These are phyloP conservation scores for Calonectris borealis DNA, from an alignment of 2,113 vertebrate genomes.

Conservation along the genomic window DNA sequence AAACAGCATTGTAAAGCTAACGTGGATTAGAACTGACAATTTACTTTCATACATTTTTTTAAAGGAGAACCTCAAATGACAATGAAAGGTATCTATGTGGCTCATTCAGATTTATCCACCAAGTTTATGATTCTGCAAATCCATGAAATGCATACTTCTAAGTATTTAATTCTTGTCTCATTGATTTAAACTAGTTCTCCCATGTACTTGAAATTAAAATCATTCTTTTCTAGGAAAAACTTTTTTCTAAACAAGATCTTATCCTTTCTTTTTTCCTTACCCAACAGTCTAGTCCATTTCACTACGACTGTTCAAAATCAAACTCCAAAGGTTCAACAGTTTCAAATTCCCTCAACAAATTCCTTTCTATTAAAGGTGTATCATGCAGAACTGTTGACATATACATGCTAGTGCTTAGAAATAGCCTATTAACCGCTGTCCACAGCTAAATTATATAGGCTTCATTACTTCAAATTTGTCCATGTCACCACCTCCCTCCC, in stretches of 20 bases:
- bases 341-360: not conserved
- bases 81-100: not conserved
- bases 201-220: not conserved
- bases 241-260: not conserved
- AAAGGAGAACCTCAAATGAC: not conserved
- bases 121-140: not conserved
- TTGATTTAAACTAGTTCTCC: not conserved
- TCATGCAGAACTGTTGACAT: conserved; percentile 40
- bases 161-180: not conserved
- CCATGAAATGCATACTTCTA: not conserved
- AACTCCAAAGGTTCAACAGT: not conserved
- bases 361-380: conserved; percentile 11
- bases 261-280: not conserved
- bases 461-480: conserved; percentile 62
- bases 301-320: not conserved
- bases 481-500: conserved; percentile 49
- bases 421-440: conserved; percentile 53
- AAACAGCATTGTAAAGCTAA: not conserved
- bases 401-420: conserved; percentile 1
- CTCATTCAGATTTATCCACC: not conserved
- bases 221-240: not conserved
- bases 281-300: not conserved
- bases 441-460: conserved; percentile 57
- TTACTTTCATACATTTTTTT: not conserved
- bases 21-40: not conserved